Percentiles rank a stretch among this genome's conserved stretches.
phyloP scores from a whole-genome alignment of 1,140 invertebrate species.

The Drosophila novamexicana region DNA sequence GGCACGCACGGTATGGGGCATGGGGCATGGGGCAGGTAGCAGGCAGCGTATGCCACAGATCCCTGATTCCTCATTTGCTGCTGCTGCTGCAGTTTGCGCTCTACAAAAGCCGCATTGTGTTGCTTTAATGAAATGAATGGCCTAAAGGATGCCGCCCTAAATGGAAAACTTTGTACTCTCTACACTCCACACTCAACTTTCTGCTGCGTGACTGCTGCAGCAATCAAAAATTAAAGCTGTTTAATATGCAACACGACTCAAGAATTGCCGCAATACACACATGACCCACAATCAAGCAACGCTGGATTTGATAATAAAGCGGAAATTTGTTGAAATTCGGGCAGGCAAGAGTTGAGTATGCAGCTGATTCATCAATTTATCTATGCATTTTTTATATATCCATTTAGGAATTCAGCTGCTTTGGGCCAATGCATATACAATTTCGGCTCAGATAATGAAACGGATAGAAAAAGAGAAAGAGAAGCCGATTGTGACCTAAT shows the following conservation, averaged over 20 bases:
- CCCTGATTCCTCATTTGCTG: constrained; percentile 48
- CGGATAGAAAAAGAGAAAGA: too few species aligned
- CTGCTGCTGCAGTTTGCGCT: constrained; percentile 63
- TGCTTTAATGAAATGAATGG: constrained; percentile 81
- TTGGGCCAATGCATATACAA: not conserved
- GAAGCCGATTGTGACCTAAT: too few species aligned
- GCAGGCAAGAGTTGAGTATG: not conserved
- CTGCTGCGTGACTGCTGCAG: constrained; percentile 6
- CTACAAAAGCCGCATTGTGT: constrained; percentile 75
- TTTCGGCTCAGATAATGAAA: too few species aligned
- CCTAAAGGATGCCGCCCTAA: constrained; percentile 50
- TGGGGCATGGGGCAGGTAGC: constrained; percentile 21
- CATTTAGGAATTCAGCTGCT: constrained; percentile 8
- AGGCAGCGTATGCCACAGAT: constrained; percentile 27
- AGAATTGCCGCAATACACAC: constrained; percentile 52
- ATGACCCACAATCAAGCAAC: constrained; percentile 73
- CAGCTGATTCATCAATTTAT: constrained; percentile 16
- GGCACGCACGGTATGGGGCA: not conserved
- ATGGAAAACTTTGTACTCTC: constrained; percentile 34
- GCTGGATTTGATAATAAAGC: constrained; percentile 38
- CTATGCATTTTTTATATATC: constrained; percentile 34
- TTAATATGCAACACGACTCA: constrained; percentile 51
- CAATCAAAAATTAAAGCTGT: constrained; percentile 67
- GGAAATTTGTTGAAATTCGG: not conserved
- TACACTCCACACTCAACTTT: constrained; percentile 17